Percentiles rank a stretch among this genome's conserved stretches.
These are phyloP conservation scores for Rugalucina vietnamica DNA, from an alignment of 2,888 invertebrate genomes.

Conservation along the genomic window DNA sequence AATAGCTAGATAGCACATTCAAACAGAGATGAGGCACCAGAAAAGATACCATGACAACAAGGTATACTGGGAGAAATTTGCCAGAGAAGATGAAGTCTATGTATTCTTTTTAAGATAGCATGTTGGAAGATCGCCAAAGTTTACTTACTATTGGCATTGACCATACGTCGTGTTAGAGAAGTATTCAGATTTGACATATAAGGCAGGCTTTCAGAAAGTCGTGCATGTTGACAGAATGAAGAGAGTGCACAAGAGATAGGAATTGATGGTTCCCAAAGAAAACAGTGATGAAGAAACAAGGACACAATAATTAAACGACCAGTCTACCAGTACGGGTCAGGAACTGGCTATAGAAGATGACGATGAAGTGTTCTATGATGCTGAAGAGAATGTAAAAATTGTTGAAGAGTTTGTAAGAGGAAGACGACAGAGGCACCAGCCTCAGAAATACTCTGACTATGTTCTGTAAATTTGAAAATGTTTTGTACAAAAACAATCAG, in stretches of 20 bases:
- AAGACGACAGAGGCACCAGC: neutral
- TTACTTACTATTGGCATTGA: neutral
- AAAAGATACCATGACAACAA: neutral
- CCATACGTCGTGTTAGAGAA: neutral
- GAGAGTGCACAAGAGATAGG: neutral
- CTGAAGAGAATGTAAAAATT: neutral
- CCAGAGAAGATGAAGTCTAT: neutral
- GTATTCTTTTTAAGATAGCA: neutral
- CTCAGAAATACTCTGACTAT: neutral
- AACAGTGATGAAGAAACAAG: neutral
- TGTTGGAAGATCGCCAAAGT: neutral
- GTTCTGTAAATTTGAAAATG: neutral
- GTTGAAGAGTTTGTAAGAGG: neutral
- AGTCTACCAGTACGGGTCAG: neutral
- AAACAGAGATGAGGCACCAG: neutral
- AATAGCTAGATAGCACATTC: neutral
- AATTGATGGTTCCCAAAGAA: neutral
- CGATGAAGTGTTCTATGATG: neutral
- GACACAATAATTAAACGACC: neutral
- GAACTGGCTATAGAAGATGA: neutral
- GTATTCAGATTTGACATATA: neutral
- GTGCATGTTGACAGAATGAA: slow-evolving; percentile 9
- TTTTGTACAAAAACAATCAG: neutral
- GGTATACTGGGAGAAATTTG: slow-evolving; percentile 1
- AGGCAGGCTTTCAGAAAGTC: neutral